Conservation (phyloP, 2,888 invertebrate species). For the Antheraea assamensis region DNA sequence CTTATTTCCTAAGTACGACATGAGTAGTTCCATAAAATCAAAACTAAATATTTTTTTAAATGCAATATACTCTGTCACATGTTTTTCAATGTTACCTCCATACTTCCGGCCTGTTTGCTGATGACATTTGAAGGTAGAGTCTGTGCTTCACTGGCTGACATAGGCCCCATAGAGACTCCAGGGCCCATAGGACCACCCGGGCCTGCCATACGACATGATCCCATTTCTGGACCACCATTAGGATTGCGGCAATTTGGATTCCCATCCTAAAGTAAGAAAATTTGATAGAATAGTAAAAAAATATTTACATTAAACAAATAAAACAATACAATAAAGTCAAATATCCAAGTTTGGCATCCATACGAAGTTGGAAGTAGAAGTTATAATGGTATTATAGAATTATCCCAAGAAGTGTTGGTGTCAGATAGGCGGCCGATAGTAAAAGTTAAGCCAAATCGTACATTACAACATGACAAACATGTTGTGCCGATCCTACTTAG, state of each 20-base stretch:
- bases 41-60: too few relatives aligned
- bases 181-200: constrained; percentile 71
- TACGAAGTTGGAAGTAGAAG: too few relatives aligned
- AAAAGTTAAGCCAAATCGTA: too few relatives aligned
- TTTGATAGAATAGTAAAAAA: background rate
- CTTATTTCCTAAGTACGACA: too few relatives aligned
- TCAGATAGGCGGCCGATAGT: too few relatives aligned
- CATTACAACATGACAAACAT: too few relatives aligned
- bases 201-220: constrained; percentile 74
- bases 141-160: constrained; percentile 85
- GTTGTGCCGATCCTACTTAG: too few relatives aligned
- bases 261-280: constrained; percentile 53
- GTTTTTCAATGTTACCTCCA: constrained; percentile 84
- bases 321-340: background rate
- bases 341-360: too few relatives aligned
- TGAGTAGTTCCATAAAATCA: too few relatives aligned
- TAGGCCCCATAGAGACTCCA: constrained; percentile 72
- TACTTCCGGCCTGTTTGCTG: constrained; percentile 88
- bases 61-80: background rate
- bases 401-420: too few relatives aligned
- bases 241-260: constrained; percentile 75
- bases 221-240: constrained; percentile 71
- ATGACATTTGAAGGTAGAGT: constrained; percentile 90
- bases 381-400: too few relatives aligned
- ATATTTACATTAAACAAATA: background rate